These are phyloP conservation scores for Zhengitettix transpicula DNA, from an alignment of 2,888 invertebrate species.

Conservation along the genomic window DNA sequence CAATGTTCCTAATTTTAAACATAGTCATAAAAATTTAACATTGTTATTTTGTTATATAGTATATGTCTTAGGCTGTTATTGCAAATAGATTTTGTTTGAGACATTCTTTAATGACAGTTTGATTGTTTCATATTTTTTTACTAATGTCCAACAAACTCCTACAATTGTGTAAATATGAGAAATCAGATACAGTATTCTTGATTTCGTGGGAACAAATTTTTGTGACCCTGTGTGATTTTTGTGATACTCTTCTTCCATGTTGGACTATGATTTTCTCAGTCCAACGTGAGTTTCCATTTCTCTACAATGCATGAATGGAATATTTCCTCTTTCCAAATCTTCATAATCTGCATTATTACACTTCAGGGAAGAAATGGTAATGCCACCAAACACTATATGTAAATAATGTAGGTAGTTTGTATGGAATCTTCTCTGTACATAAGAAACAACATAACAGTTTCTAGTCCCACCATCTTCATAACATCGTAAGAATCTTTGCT, in stretches of 20 bases:
- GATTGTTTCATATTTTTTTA: too few species aligned
- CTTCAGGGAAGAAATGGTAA: slow-evolving; percentile 5
- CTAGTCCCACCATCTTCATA: slow-evolving; percentile 3
- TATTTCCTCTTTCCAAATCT: neutral
- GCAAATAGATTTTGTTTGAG: too few species aligned
- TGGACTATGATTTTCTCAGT: slow-evolving; percentile 2
- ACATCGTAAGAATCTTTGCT: slow-evolving; percentile 4
- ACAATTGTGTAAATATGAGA: neutral
- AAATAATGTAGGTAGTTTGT: slow-evolving; percentile 3
- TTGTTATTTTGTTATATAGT: too few species aligned
- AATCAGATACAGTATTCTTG: slow-evolving; percentile 3
- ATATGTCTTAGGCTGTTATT: too few species aligned
- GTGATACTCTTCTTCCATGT: slow-evolving; percentile 12
- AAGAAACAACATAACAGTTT: slow-evolving; percentile 1
- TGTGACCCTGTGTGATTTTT: slow-evolving; percentile 11
- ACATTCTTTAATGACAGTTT: too few species aligned
- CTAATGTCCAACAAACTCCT: neutral
- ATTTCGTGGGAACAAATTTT: slow-evolving; percentile 10
- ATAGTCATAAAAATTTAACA: too few species aligned
- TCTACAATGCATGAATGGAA: slow-evolving; percentile 12
- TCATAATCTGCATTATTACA: slow-evolving; percentile 1
- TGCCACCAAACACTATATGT: slow-evolving; percentile 3
- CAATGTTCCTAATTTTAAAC: too few species aligned
- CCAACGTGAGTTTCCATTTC: slow-evolving; percentile 8
- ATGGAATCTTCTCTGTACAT: slow-evolving; percentile 4